A percentile compares a stretch with the other conserved stretches of the same genome.
These are phyloP conservation scores for Euborellia annulipes DNA, from an alignment of 1,140 invertebrate species.

Conservation along the genomic window DNA sequence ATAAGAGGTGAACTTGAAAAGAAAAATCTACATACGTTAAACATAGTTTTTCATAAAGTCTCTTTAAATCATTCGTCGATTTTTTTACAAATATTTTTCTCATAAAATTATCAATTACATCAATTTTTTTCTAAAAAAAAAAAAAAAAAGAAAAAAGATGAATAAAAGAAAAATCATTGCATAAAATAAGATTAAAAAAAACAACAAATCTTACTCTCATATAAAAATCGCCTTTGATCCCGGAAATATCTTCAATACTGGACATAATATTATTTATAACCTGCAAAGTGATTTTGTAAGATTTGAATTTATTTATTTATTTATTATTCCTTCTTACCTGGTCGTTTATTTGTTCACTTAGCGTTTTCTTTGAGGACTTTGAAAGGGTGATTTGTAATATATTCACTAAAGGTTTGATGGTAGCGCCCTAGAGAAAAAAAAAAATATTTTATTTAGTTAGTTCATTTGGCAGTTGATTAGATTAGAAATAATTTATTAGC, in stretches of 20 bases:
- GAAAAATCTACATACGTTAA: not conserved
- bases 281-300: constrained; percentile 17
- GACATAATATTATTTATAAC: constrained; percentile 38
- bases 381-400: constrained; percentile 37
- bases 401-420: constrained; percentile 45
- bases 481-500: too few relatives aligned
- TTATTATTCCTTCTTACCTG: constrained; percentile 23
- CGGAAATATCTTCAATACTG: constrained; percentile 37
- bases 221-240: constrained; percentile 33
- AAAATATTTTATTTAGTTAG: too few relatives aligned
- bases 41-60: too few relatives aligned
- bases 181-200: too few relatives aligned
- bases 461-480: too few relatives aligned
- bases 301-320: not conserved
- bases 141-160: too few relatives aligned
- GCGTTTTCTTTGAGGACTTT: constrained; percentile 23
- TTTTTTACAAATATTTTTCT: not conserved
- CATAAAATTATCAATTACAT: not conserved
- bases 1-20: too few relatives aligned
- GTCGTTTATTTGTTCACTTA: constrained; percentile 33
- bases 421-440: constrained; percentile 40
- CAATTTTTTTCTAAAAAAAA: not conserved
- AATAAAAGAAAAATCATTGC: too few relatives aligned
- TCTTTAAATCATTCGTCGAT: too few relatives aligned
- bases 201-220: constrained; percentile 26